Evolutionary conservation across 2,113 vertebrate genomes (phyloP).

Genomic region (Emydura subglobosa): DNA sequence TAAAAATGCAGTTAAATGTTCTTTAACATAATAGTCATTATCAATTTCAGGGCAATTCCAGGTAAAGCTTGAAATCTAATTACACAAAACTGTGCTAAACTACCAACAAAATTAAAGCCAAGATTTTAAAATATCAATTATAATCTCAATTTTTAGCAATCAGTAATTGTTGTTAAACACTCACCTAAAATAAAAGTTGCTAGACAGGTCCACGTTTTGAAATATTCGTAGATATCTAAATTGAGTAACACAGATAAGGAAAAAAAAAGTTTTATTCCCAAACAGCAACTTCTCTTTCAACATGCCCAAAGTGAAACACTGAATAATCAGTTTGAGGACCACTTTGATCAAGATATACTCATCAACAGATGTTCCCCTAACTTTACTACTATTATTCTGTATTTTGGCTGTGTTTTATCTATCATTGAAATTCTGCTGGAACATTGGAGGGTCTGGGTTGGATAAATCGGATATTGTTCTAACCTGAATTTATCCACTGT

Average conservation of each 20-base stretch:
- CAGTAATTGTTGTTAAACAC: conserved; percentile 1
- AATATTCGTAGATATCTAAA: conserved; percentile 95
- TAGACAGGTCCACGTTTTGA: conserved; percentile 98
- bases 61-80: background rate
- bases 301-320: background rate
- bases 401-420: background rate
- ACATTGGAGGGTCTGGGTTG: background rate
- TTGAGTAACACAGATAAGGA: conserved; percentile 1
- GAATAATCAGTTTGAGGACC: background rate
- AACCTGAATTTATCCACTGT: background rate
- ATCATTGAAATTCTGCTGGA: background rate
- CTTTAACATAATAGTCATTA: background rate
- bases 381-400: background rate
- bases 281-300: background rate
- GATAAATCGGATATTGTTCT: background rate
- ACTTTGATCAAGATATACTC: background rate
- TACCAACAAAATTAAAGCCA: background rate
- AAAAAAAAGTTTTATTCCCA: background rate
- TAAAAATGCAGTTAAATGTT: background rate
- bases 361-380: background rate
- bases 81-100: background rate
- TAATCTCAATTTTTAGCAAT: background rate
- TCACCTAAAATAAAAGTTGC: conserved; percentile 99
- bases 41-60: background rate
- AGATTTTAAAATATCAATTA: background rate